These are phyloP conservation scores for Pilophorus perplexus DNA, from an alignment of 2,888 invertebrate genomes.

Conservation along the genomic window DNA sequence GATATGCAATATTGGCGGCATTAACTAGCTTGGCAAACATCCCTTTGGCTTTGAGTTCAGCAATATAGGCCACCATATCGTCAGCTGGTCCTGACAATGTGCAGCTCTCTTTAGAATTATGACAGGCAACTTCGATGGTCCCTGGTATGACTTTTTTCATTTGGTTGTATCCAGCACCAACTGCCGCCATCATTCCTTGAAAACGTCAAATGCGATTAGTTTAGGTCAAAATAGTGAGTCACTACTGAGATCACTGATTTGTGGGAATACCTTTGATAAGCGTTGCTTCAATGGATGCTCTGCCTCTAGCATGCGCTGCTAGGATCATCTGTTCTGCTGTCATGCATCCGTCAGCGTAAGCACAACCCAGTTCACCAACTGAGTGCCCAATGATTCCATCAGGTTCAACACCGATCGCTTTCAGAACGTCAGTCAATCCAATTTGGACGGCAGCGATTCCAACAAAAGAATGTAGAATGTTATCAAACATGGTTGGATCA, in stretches of 20 bases:
- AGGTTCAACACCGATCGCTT: constrained; percentile 61
- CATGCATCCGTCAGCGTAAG: constrained; percentile 63
- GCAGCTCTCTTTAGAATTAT: constrained; percentile 72
- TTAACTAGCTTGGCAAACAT: constrained; percentile 50
- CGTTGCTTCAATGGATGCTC: constrained; percentile 53
- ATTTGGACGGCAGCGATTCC: constrained; percentile 73
- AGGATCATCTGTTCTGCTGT: constrained; percentile 62
- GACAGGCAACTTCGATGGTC: constrained; percentile 74
- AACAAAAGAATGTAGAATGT: constrained; percentile 68
- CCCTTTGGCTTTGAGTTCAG: constrained; percentile 53
- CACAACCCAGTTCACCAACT: constrained; percentile 64
- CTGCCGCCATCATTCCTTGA: constrained; percentile 58
- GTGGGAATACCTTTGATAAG: constrained; percentile 49
- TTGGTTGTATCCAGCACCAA: constrained; percentile 52
- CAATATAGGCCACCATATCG: constrained; percentile 61
- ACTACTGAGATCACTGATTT: too few relatives aligned
- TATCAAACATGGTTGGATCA: constrained; percentile 63
- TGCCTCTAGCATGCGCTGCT: constrained; percentile 61
- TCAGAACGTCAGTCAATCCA: constrained; percentile 63
- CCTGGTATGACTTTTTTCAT: constrained; percentile 55
- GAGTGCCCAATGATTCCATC: constrained; percentile 74
- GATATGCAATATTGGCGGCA: constrained; percentile 50
- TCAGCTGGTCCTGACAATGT: constrained; percentile 75
- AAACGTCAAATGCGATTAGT: too few relatives aligned
- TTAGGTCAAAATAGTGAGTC: too few relatives aligned